Conservation (phyloP, 2,888 invertebrate genomes). For the Ophion ventricosus region DNA sequence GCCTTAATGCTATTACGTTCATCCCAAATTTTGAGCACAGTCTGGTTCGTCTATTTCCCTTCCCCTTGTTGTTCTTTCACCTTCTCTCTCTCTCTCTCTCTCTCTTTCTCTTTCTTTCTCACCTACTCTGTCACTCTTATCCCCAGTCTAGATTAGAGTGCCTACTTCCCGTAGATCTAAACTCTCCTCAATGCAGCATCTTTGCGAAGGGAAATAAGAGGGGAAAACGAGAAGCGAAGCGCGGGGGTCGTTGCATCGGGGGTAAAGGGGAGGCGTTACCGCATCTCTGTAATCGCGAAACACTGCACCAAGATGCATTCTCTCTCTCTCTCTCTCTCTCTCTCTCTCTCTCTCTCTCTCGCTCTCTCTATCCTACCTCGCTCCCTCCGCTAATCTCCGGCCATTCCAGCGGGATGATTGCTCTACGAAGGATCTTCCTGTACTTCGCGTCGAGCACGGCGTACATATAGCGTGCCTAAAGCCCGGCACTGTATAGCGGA, state of each 20-base stretch:
- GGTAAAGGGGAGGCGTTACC: constrained; percentile 29
- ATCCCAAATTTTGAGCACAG: not conserved
- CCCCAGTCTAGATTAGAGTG: not conserved
- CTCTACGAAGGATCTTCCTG: constrained; percentile 62
- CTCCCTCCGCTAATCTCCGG: constrained; percentile 59
- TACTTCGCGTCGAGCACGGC: constrained; percentile 19
- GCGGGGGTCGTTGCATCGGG: not conserved
- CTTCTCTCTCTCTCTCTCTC: not conserved
- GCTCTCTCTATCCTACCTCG: constrained; percentile 2
- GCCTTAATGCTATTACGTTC: too few relatives aligned
- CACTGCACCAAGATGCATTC: constrained; percentile 33
- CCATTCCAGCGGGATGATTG: constrained; percentile 64
- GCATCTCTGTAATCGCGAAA: constrained; percentile 66
- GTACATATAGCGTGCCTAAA: constrained; percentile 42
- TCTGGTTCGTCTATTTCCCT: constrained; percentile 70
- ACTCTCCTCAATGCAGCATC: constrained; percentile 30
- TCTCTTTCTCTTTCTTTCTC: not conserved
- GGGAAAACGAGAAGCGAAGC: not conserved
- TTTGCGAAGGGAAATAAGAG: constrained; percentile 4
- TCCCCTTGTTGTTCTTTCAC: constrained; percentile 32
- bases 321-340: constrained; percentile 9
- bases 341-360: constrained; percentile 18
- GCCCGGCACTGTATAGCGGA: constrained; percentile 39
- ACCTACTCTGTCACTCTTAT: too few relatives aligned
- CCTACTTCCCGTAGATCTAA: constrained; percentile 15